Evolutionary conservation across 1,140 invertebrate genomes (phyloP), one percentile per base, ranked within the genome.

Genomic region (Tetramorium alpestre): DNA sequence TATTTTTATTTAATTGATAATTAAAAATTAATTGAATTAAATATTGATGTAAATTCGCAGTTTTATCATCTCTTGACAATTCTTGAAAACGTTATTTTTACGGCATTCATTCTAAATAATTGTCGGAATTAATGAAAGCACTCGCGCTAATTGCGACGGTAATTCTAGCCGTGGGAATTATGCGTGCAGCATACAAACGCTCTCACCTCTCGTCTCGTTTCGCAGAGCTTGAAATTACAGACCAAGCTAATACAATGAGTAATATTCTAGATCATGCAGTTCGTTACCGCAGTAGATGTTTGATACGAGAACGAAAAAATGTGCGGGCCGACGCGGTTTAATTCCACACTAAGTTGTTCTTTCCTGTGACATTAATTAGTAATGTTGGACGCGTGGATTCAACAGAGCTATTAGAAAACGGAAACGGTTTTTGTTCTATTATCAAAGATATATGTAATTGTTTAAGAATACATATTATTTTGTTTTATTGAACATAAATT

Each of bases 81-180:
- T 72, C 51, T 58, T 58, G 54, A 60, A 72, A 60, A 73, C 6
- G 41, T 73, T 82, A 47, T 28, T 56, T 38, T 5, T 47, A 82
- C 1, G 33, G n/a, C 28, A 25, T 13, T 70, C 44, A n/a, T 33
- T 69, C 67, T 62, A 82, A 81, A 81, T 86, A 70, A 81, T 86
- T 41, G 47, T 86, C 49, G 13, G 28, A 69, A 60, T 81, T 86
- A 82, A 70, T 33, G 33, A 82, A 72, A 60, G 69, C 64, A 81
- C 69, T 86, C 54, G 56, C 64, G 65, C 65, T 86, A 82, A 62
- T 72, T 84, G 64, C 44, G 44, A 62, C 47, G 28, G 44, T 62
- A 86, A 81, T 86, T 86, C 69, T 62, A 86, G 85, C 62, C 69
- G 65, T 51, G 85, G 33, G 69, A 69, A 86, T 86, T 86, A 76